These are phyloP conservation scores for Helostoma temminkii DNA, from an alignment of 2,797 vertebrate species.

Conservation along the genomic window DNA sequence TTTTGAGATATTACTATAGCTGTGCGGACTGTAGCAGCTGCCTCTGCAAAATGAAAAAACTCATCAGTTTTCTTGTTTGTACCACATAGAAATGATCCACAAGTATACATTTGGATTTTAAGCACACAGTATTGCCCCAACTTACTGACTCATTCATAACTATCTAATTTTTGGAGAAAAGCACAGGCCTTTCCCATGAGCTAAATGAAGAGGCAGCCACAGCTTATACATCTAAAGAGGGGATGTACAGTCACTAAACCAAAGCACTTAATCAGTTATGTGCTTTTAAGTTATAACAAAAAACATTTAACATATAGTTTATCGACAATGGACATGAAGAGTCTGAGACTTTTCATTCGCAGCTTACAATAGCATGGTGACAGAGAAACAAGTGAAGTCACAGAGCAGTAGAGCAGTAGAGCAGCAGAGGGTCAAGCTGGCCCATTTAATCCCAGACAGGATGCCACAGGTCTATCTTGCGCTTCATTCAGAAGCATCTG, in stretches of 20 bases:
- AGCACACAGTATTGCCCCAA: not conserved
- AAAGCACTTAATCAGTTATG: not conserved
- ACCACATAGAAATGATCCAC: not conserved
- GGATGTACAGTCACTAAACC: not conserved
- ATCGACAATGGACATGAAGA: not conserved
- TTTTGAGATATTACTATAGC: not conserved
- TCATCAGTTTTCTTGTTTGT: not conserved
- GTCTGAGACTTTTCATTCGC: not conserved
- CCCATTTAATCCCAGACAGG: slow-evolving; percentile 42
- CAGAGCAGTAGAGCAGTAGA: slow-evolving; percentile 28
- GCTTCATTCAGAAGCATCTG: slow-evolving; percentile 35
- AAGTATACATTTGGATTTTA: not conserved
- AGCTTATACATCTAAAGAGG: slow-evolving; percentile 19
- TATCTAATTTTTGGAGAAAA: not conserved
- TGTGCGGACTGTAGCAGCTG: not conserved
- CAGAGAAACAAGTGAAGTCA: slow-evolving; percentile 16
- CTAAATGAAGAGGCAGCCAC: slow-evolving; percentile 19
- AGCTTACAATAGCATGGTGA: not conserved
- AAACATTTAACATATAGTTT: slow-evolving; percentile 7
- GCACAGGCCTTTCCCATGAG: slow-evolving; percentile 10
- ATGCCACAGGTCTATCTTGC: slow-evolving; percentile 29
- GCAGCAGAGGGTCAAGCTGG: slow-evolving; percentile 37
- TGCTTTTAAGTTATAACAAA: slow-evolving; percentile 25
- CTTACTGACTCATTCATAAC: not conserved
- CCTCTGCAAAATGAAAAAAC: slow-evolving; percentile 16